Percentiles rank a stretch among this genome's conserved stretches.
Conservation (phyloP, 1,140 invertebrate genomes). For the Drosophila dunni region DNA sequence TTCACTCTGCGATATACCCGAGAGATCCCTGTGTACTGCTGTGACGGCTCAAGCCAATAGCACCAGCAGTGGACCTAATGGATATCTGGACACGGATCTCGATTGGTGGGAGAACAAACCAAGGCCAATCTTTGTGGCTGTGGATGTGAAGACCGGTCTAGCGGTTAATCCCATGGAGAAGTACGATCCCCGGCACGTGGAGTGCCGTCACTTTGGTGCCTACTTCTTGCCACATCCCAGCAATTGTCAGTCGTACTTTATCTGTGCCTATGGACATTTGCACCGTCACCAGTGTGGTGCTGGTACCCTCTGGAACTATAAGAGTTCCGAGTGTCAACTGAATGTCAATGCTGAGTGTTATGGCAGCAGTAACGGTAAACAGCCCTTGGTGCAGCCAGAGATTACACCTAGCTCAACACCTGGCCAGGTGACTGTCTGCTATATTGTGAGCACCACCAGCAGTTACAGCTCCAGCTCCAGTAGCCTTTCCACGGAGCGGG, state of each 20-base stretch:
- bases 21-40: conserved; percentile 47
- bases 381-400: neutral
- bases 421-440: conserved; percentile 63
- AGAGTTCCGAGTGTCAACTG: conserved; percentile 61
- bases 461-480: conserved; percentile 17
- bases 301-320: conserved; percentile 70
- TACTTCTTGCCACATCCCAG: conserved; percentile 80
- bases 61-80: neutral
- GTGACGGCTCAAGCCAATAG: neutral
- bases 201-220: conserved; percentile 73
- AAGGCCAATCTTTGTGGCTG: conserved; percentile 58
- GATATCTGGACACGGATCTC: conserved; percentile 2
- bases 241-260: conserved; percentile 68
- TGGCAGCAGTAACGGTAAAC: neutral
- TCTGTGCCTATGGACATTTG: conserved; percentile 75
- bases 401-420: conserved; percentile 19
- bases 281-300: conserved; percentile 71
- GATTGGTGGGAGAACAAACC: conserved; percentile 58
- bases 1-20: conserved; percentile 54
- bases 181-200: conserved; percentile 68
- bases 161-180: conserved; percentile 63
- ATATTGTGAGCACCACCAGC: conserved; percentile 51
- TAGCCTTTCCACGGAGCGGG: conserved; percentile 18
- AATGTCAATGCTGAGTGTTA: conserved; percentile 57
- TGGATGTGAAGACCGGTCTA: conserved; percentile 63